Base-by-base conservation (phyloP, 2,888 invertebrate species). In the Heliconius hortense region DNA sequence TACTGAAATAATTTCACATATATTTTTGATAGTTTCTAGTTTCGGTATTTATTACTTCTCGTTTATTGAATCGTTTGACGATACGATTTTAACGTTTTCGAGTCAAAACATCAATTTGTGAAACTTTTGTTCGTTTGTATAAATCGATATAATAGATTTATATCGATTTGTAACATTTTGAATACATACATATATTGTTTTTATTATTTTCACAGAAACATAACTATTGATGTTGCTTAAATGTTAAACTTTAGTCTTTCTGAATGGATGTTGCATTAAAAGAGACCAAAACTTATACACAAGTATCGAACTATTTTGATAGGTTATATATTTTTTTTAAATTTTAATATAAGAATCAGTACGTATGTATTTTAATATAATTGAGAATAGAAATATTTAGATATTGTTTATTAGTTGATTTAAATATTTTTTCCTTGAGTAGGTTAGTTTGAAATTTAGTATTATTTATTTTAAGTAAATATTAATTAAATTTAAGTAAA, bases 31-130 rank as follows among this genome's bases (percentile, higher is more conserved):
- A 15, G 18, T 60, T 60, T 18, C 8, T 39, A 60, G 59, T 70
- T 60, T 35, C 56, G 24, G 24, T 39, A 59, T 60, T 60, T 60
- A 60, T 60, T 60, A 60, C 60, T 71, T 39, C 35, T 59, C 35
- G 35, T 71, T 71, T 59, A 60, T 71, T 71, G 35, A 28, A 60
- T 71, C 39, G 60, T 39, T 71, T 60, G 60, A 43, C 35, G 53
- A 69, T 56, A 31, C 8, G n/a, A 35, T 69, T 69, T 35, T n/a
- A 56, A 13, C 35, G 56, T 31, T 69, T 69, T 56, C 8, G 56
- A 69, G 69, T 69, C 56, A 69, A 69, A 69, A 69, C 56, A 69
- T 56, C 69, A 56, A 69, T 69, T 69, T n/a, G 35, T 69, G 15
- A 35, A 69, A 69, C 69, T 69, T 69, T 69, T 69, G 24, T 69